Evolutionary conservation across 1,140 invertebrate genomes (phyloP), one percentile per base, ranked within the genome.

Genomic region (Drosophila albomicans): DNA sequence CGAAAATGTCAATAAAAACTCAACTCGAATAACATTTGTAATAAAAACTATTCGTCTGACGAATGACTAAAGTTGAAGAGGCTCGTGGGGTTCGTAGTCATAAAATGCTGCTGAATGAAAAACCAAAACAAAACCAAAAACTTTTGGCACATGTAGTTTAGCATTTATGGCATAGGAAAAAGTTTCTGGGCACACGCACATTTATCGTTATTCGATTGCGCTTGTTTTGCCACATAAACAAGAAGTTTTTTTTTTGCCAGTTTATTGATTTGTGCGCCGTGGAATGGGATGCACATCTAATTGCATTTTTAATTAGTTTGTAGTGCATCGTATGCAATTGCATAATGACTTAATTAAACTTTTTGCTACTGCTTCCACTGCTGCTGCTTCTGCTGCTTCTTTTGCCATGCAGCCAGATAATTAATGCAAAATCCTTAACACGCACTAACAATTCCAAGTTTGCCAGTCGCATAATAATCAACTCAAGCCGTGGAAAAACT

Each of bases 391-490:
- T 11, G 38, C 8, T 41, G 11, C 8, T 13, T 43, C 5, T n/a
- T 46, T 41, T 46, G 15, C 38, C 49, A 38, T 5, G 41, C 49
- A 38, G 35, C 35, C 48, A 78, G 80, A 89, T 88, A 88, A 89
- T 88, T 88, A 88, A 88, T 89, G 85, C 85, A 80, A 84, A 88
- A 88, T 88, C 78, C 82, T 88, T 81, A 88, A 88, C 85, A 88
- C 81, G 84, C 80, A 88, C 82, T 81, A 88, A 88, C 84, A 88
- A 88, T 89, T 81, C 85, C 85, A 88, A 88, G 77, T 88, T 88
- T 75, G 73, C 76, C 84, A 32, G 45, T 69, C 69, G 73, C 77
- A 84, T 80, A 89, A 88, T 86, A 89, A 88, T 88, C 85, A 89
- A 72, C 77, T 81, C 63, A 64, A 88, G 74, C 66, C 71, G 80